Conservation (phyloP, 2,888 invertebrate genomes). For the Mesorhabditis spiculigera region DNA sequence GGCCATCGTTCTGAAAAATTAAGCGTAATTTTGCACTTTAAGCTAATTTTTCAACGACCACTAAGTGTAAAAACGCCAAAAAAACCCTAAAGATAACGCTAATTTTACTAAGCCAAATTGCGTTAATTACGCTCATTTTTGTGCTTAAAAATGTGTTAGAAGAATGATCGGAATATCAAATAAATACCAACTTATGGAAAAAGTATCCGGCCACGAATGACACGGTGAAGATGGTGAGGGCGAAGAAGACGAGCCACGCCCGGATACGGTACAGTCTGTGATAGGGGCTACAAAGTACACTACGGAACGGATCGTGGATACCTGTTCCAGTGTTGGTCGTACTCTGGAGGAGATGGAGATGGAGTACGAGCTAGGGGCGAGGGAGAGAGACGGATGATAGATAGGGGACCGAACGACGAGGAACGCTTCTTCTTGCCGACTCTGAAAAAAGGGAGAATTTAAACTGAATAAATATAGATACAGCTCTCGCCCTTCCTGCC, state of each 20-base stretch:
- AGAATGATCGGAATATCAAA: no score
- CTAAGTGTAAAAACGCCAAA: neutral
- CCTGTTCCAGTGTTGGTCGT: constrained; percentile 17
- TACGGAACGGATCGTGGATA: neutral
- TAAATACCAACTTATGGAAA: neutral
- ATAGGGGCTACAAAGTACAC: neutral
- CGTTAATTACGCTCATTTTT: neutral
- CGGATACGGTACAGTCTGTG: neutral
- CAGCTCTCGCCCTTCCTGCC: no score
- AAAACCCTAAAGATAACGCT: neutral
- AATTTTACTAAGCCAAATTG: neutral
- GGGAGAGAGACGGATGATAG: constrained; percentile 44
- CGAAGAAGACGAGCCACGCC: neutral
- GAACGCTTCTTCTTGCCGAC: constrained; percentile 36
- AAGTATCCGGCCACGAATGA: constrained; percentile 6
- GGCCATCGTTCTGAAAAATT: no score
- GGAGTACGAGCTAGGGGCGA: constrained; percentile 42
- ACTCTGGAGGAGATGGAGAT: constrained; percentile 39
- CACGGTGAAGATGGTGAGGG: neutral
- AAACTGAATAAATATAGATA: no score
- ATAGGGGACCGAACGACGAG: constrained; percentile 43
- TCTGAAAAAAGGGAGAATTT: neutral
- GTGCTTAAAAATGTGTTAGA: no score
- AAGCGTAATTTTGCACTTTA: neutral
- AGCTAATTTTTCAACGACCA: neutral